Base-by-base conservation (phyloP, 2,113 vertebrate species). In the Taxidea taxus region DNA sequence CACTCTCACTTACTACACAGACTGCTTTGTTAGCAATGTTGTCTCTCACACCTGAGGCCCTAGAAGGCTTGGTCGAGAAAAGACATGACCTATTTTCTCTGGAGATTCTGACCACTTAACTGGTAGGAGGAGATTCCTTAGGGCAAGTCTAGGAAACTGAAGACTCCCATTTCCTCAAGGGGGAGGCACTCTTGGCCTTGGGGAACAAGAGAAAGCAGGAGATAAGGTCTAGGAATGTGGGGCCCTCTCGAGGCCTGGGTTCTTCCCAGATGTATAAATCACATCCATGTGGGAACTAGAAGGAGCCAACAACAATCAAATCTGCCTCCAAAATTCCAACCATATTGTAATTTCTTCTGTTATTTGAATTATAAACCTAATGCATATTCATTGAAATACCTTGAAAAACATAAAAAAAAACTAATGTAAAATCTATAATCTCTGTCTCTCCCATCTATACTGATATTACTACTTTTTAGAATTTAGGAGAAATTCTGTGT, bases 1-100 rank as follows among this genome's bases (percentile, higher is more conserved):
- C 7, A 0, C 3, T 14, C 6, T 8, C 1, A 0, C 4, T 6
- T 15, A 14, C 6, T 62, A n/a, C 21, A 8, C 0, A 1, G 9
- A 6, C 8, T 2, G 0, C 34, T 47, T 42, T 4, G 47, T 12
- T 20, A 27, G 27, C 75, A 42, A 16, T 13, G 31, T 3, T 16
- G 13, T 2, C 11, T 54, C 34, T 95, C 14, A 31, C 3, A 25
- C 2, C 14, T 34, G 18, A 56, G n/a, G 5, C 3, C 16, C 3
- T 37, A 54, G 44, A 75, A 56, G 27, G 54, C 39, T 56, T 47
- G 25, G 14, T 10, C 4, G 15, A 72, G 20, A 49, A 27, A 86
- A 87, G 80, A 1, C 0, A 3, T 0, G 2, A 58, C 34, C 29
- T 14, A 2, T n/a, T 78, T 91, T 9, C 31, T 13, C 84, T 74